A percentile compares a stretch with the other conserved stretches of the same genome.
Conservation (phyloP, 2,797 vertebrate species). For the Sciurus vulgaris region DNA sequence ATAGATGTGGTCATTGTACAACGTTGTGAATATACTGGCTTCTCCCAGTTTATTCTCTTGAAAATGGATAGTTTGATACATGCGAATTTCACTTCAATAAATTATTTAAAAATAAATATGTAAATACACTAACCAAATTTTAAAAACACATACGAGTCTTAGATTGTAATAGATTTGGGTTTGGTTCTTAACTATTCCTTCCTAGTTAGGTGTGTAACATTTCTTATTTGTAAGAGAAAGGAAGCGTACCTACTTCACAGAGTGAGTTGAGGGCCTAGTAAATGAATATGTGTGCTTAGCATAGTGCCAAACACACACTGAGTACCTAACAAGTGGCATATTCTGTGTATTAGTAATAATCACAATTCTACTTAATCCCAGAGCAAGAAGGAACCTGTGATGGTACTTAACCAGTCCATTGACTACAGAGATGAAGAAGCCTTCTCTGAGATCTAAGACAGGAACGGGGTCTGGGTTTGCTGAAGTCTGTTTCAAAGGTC, state of each 20-base stretch:
- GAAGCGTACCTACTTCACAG: fast-evolving
- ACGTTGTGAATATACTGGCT: neutral
- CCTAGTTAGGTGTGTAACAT: neutral
- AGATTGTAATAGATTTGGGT: neutral
- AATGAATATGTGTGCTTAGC: neutral
- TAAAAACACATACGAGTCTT: neutral
- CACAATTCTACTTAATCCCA: neutral
- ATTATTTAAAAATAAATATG: neutral
- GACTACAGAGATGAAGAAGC: neutral
- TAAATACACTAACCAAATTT: neutral
- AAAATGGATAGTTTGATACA: neutral
- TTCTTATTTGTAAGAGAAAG: neutral
- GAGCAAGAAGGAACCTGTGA: neutral
- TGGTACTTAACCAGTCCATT: neutral
- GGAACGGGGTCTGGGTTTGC: neutral
- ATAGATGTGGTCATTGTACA: neutral
- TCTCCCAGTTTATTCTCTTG: neutral
- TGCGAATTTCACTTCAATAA: neutral
- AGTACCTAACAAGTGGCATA: neutral
- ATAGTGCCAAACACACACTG: neutral
- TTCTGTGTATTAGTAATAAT: neutral
- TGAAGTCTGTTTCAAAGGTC: neutral
- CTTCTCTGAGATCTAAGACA: neutral
- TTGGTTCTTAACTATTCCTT: neutral
- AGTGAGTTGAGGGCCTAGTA: neutral